These are phyloP conservation scores for Ips typographus DNA, from an alignment of 1,140 invertebrate species.

Conservation along the genomic window DNA sequence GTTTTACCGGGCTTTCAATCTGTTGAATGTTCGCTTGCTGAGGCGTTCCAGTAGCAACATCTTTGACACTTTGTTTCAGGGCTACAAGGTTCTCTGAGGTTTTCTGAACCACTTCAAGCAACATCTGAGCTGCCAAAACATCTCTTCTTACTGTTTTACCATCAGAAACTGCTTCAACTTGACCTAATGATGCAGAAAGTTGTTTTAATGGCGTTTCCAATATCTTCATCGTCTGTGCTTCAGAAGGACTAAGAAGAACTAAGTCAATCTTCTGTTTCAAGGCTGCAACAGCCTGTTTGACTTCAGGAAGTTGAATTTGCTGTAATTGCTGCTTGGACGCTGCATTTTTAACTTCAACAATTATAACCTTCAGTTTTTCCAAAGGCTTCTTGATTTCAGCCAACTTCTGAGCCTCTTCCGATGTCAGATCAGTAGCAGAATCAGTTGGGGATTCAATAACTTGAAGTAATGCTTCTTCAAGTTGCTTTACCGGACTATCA, in stretches of 20 bases:
- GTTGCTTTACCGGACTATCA: conserved; percentile 10
- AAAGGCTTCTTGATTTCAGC: conserved; percentile 20
- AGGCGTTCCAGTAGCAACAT: conserved; percentile 3
- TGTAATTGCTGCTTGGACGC: conserved; percentile 14
- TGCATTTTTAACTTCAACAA: conserved; percentile 26
- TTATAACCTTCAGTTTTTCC: conserved; percentile 25
- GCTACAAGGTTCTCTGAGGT: conserved; percentile 5
- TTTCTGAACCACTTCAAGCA: conserved; percentile 9
- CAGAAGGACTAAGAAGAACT: not conserved
- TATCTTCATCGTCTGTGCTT: conserved; percentile 17
- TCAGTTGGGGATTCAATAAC: conserved; percentile 4
- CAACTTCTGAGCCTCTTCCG: conserved; percentile 12
- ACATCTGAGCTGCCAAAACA: not conserved
- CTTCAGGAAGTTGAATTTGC: conserved; percentile 24
- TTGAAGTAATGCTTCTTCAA: conserved; percentile 9
- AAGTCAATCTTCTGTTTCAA: conserved; percentile 19
- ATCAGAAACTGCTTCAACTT: conserved; percentile 16
- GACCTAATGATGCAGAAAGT: conserved; percentile 21
- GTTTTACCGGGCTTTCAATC: not conserved
- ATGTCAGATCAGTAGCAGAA: conserved; percentile 10
- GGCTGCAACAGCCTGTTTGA: conserved; percentile 25
- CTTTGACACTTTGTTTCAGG: conserved; percentile 2
- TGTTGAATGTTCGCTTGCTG: conserved; percentile 15
- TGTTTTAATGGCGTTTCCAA: conserved; percentile 22
- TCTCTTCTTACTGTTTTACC: not conserved